Evolutionary conservation across 2,797 vertebrate genomes (phyloP), one percentile per base, ranked within the genome.

Genomic region (Echeneis naucrates): DNA sequence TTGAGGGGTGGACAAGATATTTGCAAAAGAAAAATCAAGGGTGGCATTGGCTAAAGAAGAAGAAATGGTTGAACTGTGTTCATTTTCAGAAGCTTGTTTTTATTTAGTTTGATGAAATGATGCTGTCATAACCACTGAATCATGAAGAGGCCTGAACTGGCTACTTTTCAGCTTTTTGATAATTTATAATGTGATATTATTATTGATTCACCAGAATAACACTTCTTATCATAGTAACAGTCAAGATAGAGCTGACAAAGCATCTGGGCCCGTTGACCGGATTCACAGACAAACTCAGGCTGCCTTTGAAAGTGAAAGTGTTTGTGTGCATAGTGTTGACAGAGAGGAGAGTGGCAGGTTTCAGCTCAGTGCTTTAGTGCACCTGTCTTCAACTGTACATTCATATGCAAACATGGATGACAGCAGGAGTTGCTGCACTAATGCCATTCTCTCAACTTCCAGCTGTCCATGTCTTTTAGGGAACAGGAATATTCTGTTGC

Each of bases 371-470:
- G 26, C 30, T 32, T 16, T 19, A 35, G 47, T 40, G 27, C 30
- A 55, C 40, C 32, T 70, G 64, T 64, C 45, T 51, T 65, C 73
- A 65, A 61, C 52, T 55, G 45, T 0, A 24, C 37, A 72, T 78
- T 56, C 26, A 64, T 24, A 50, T 0, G 60, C 55, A 80, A 71
- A 72, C 65, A 35, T 19, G 47, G 21, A 68, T 0, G 2, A 32
- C 59, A 10, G 10, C 32, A 35, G 42, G 50, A 26, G 48, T 53
- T 57, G n/a, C 16, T 13, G 17, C 37, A 51, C 1, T 24, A 8
- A 26, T 8, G n/a, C 0, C 0, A n/a, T 5, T 60, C 9, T 26
- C 21, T 40, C 7, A 23, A 30, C 10, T 10, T 42, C 4, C 23
- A 33, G n/a, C 47, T 37, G 19, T 54, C n/a, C 11, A 55, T 21